A percentile compares a stretch with the other conserved stretches of the same genome.
Evolutionary conservation across 2,113 vertebrate genomes (phyloP).

Genomic region (Cryptotis parvus): DNA sequence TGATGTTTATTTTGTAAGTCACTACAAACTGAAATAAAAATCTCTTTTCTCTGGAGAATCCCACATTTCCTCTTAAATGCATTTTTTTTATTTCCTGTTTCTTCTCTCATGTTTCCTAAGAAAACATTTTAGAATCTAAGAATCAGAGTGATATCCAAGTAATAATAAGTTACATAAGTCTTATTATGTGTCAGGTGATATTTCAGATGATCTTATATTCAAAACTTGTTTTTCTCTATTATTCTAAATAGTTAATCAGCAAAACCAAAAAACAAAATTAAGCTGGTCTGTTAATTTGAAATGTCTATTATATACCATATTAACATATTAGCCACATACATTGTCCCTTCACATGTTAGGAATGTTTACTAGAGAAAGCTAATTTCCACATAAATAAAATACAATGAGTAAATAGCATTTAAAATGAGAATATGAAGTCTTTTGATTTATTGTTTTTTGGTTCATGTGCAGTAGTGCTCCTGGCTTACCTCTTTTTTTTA

Average conservation of each 20-base stretch:
- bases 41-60: too few species aligned
- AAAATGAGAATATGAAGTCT: background rate
- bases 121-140: background rate
- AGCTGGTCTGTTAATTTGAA: background rate
- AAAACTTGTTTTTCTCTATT: too few species aligned
- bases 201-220: too few species aligned
- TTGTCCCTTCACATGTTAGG: background rate
- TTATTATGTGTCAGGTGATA: background rate
- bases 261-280: background rate
- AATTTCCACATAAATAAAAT: constrained; percentile 1
- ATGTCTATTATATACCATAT: background rate
- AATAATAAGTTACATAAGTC: background rate
- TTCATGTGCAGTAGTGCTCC: too few species aligned
- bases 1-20: background rate
- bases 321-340: background rate
- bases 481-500: too few species aligned
- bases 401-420: background rate
- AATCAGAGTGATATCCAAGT: background rate
- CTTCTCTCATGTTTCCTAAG: too few species aligned
- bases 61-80: too few species aligned
- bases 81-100: too few species aligned
- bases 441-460: too few species aligned
- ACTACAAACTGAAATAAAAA: constrained; percentile 21
- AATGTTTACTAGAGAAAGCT: background rate
- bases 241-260: background rate